Percentiles rank a stretch among this genome's conserved stretches.
These are phyloP conservation scores for Dipodomys spectabilis DNA, from an alignment of 2,113 vertebrate species.

Conservation along the genomic window DNA sequence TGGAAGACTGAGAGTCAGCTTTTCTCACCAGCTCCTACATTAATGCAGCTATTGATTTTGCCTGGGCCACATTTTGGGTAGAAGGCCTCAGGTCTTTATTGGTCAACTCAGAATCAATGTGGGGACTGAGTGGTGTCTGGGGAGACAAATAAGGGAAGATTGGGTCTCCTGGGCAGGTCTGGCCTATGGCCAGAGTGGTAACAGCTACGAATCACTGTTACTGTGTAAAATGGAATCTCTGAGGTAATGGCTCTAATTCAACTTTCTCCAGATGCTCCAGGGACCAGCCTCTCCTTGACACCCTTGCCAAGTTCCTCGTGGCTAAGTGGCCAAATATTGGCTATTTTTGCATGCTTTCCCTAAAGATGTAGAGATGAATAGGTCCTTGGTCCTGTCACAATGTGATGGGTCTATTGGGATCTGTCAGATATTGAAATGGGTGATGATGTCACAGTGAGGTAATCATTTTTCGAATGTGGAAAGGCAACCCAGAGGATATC, in stretches of 20 bases:
- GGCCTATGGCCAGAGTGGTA: background rate
- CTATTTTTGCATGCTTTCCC: background rate
- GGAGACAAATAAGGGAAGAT: background rate
- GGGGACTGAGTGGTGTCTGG: background rate
- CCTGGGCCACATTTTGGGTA: background rate
- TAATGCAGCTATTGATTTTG: background rate
- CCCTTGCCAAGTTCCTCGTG: background rate
- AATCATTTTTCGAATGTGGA: background rate
- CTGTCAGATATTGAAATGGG: background rate
- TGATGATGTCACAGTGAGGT: background rate
- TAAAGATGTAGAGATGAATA: background rate
- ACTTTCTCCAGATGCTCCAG: background rate
- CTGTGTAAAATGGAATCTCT: background rate
- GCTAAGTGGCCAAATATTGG: background rate
- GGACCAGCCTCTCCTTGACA: background rate
- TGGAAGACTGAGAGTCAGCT: background rate
- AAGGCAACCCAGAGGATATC: background rate
- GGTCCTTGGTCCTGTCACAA: background rate
- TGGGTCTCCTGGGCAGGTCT: background rate
- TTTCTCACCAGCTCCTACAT: background rate
- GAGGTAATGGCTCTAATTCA: background rate
- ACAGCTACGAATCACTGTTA: background rate
- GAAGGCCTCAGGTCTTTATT: background rate
- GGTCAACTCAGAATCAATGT: background rate
- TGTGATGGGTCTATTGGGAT: background rate